Percentiles rank a stretch among this genome's conserved stretches.
Evolutionary conservation across 2,888 invertebrate genomes (phyloP).

Genomic region (Sphinx pinastri): DNA sequence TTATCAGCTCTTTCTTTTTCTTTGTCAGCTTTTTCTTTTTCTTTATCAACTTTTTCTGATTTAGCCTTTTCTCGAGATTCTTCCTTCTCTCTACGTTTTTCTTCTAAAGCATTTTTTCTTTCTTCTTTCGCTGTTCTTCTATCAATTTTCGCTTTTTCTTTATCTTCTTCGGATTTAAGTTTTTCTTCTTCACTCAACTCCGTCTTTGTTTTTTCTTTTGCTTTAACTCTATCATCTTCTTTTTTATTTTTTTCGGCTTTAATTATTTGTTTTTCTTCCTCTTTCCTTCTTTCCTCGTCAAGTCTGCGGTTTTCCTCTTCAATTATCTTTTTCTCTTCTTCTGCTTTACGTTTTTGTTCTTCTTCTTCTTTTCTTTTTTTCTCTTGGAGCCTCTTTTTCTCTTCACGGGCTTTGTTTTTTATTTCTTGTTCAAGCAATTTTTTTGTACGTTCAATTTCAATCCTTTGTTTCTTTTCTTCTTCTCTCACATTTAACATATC

Average conservation of each 20-base stretch:
- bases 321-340: slow-evolving; percentile 30
- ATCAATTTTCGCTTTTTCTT: not conserved
- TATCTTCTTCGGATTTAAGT: slow-evolving; percentile 29
- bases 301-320: slow-evolving; percentile 30
- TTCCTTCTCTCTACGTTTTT: slow-evolving; percentile 28
- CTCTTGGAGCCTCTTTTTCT: slow-evolving; percentile 33
- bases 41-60: slow-evolving; percentile 24
- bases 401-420: slow-evolving; percentile 34
- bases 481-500: slow-evolving; percentile 46
- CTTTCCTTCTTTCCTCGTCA: slow-evolving; percentile 31
- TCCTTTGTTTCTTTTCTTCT: slow-evolving; percentile 37
- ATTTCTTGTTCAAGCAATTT: slow-evolving; percentile 36
- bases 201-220: not conserved
- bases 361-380: slow-evolving; percentile 30
- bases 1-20: slow-evolving; percentile 29
- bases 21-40: slow-evolving; percentile 28
- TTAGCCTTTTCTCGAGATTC: slow-evolving; percentile 30
- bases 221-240: slow-evolving; percentile 35
- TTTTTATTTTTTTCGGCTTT: slow-evolving; percentile 34
- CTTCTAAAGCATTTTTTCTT: slow-evolving; percentile 29
- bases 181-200: slow-evolving; percentile 24
- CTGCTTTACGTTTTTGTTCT: slow-evolving; percentile 6
- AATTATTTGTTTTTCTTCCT: slow-evolving; percentile 34
- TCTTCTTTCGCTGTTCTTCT: slow-evolving; percentile 30
- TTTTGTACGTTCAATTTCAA: slow-evolving; percentile 28